Base-by-base conservation (phyloP, 2,797 vertebrate genomes). In the Jordanella pulchra region DNA sequence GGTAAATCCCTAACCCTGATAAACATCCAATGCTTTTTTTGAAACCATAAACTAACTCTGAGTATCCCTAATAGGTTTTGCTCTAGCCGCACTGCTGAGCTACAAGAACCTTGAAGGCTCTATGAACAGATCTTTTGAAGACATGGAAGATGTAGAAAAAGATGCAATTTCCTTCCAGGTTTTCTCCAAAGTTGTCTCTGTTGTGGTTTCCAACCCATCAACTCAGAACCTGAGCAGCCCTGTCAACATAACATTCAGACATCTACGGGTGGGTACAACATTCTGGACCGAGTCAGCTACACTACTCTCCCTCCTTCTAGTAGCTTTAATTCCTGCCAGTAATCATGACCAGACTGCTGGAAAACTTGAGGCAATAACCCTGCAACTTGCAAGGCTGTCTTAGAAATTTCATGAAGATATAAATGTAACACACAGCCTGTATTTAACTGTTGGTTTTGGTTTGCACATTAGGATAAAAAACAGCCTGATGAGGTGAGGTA, bases 181-280 rank as follows among this genome's bases (percentile, higher is more conserved):
- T 65, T 76, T 44, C 75, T 93, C 92, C 12, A 85, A 13, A 79
- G 83, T 93, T 47, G 91, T 89, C 28, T 90, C 91, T 0, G 86
- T 91, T 23, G 84, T 93, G 54, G 91, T 93, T 58, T 93, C 92
- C n/a, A 93, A 92, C 70, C 91, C 91, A 0, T 87, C 85, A 25
- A 90, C 92, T 61, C 73, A 87, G 72, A 76, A 78, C 0, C 80
- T 93, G 76, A 86, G 45, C 69, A 28, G 4, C 21, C 56, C 64
- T 1, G 85, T 93, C 66, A 78, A 48, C 51, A 83, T 93, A 77
- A 90, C 89, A n/a, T 60, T 93, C 69, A 86, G 44, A 75, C 91
- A 90, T 76, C 69, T 89, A 0, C 2, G 88, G 90, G 92, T 92
- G 86, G n/a, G 21, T 25, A 48, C 45, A 21, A 7, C 42, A 3